A percentile compares a stretch with the other conserved stretches of the same genome.
These are phyloP conservation scores for Microcebus griseorufus DNA, from an alignment of 2,113 vertebrate species.

Conservation along the genomic window DNA sequence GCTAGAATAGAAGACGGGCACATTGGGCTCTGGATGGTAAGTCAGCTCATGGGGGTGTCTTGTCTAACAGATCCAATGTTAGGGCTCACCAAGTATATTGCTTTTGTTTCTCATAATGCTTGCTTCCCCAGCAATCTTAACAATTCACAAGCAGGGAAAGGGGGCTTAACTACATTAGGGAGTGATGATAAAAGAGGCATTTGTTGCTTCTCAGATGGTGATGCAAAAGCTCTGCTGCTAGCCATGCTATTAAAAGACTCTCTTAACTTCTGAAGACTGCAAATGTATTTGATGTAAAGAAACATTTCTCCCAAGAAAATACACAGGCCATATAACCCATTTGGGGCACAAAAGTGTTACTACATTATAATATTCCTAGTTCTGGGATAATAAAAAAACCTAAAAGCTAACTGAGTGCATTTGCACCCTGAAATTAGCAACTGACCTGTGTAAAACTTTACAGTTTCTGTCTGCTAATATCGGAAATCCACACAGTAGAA, in stretches of 20 bases:
- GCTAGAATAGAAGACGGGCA: not conserved
- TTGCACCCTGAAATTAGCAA: not conserved
- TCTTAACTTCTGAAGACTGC: not conserved
- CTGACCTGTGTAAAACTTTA: not conserved
- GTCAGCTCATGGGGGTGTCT: not conserved
- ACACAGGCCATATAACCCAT: not conserved
- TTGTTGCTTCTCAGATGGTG: not conserved
- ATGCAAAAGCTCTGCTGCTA: not conserved
- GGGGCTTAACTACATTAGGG: not conserved
- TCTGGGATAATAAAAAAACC: not conserved
- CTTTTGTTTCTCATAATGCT: constrained; percentile 39
- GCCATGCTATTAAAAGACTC: not conserved
- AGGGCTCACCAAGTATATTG: not conserved
- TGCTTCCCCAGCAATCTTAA: not conserved
- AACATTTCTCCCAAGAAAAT: constrained; percentile 21
- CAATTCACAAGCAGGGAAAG: not conserved
- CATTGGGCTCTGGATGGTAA: not conserved
- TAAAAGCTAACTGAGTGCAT: not conserved
- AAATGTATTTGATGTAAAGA: not conserved
- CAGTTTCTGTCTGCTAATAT: not conserved
- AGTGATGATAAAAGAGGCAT: not conserved
- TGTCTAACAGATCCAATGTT: not conserved
- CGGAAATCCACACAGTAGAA: constrained; percentile 9
- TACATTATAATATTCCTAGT: not conserved
- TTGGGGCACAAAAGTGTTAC: not conserved